A percentile compares a stretch with the other conserved stretches of the same genome.
Conservation (phyloP, 2,797 vertebrate species). For the Catamblyrhynchus diadema region DNA sequence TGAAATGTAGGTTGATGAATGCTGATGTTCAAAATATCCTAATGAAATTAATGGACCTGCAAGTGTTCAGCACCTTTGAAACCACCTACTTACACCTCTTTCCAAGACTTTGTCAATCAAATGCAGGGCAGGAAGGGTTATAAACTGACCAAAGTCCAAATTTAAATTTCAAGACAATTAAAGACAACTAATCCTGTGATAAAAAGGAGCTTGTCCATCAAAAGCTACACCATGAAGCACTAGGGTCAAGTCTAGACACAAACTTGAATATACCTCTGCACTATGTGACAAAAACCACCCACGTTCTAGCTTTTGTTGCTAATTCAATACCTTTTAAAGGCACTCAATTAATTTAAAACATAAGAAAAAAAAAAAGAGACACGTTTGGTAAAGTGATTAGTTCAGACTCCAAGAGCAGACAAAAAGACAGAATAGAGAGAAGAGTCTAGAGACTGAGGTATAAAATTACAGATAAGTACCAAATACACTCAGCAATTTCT, state of each 20-base stretch:
- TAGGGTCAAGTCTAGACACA: not conserved
- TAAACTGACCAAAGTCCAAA: not conserved
- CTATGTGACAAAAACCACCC: not conserved
- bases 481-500: conserved; percentile 38
- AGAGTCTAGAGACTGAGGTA: not conserved
- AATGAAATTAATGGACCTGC: not conserved
- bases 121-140: not conserved
- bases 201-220: not conserved
- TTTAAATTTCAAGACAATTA: not conserved
- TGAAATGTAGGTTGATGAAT: not conserved
- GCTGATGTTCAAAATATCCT: not conserved
- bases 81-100: not conserved
- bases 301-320: not conserved
- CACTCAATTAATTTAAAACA: not conserved
- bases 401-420: not conserved
- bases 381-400: not conserved
- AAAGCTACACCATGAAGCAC: not conserved
- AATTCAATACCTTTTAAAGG: not conserved
- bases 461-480: conserved; percentile 50
- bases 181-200: not conserved
- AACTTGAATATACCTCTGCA: not conserved
- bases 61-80: not conserved
- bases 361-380: not conserved
- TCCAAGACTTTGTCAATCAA: not conserved
- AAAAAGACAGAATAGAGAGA: not conserved